phyloP scores from a whole-genome alignment of 2,888 invertebrate species.

The Leptinotarsa tumamoca region DNA sequence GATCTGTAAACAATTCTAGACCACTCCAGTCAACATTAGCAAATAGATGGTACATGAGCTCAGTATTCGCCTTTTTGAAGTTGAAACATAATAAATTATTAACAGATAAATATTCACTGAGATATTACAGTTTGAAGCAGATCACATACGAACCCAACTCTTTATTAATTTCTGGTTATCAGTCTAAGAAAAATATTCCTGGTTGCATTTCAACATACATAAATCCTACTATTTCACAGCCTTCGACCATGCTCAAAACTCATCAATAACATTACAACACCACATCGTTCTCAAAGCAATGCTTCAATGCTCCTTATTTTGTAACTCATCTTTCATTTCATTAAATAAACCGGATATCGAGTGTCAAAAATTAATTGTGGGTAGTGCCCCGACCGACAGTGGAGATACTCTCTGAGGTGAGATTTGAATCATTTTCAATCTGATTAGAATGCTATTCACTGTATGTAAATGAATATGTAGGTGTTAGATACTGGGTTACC shows the following conservation, averaged over 20 bases:
- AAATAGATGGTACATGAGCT: too few species aligned
- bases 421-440: slow-evolving; percentile 22
- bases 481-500: slow-evolving; percentile 11
- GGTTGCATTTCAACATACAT: too few species aligned
- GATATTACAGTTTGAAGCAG: too few species aligned
- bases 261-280: neutral
- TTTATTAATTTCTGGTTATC: too few species aligned
- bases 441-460: slow-evolving; percentile 21
- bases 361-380: slow-evolving; percentile 12
- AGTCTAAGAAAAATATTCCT: too few species aligned
- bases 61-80: too few species aligned
- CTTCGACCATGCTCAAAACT: neutral
- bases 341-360: neutral
- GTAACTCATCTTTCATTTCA: neutral
- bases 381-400: neutral
- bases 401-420: slow-evolving; percentile 4
- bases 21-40: too few species aligned
- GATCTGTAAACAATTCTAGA: too few species aligned
- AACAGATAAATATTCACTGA: too few species aligned
- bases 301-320: neutral
- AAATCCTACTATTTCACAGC: too few species aligned
- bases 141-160: too few species aligned
- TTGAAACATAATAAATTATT: too few species aligned
- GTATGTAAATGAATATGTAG: slow-evolving; percentile 27
- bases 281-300: neutral